These are phyloP conservation scores for Aleadryas rufinucha DNA, from an alignment of 2,113 vertebrate genomes.

Conservation along the genomic window DNA sequence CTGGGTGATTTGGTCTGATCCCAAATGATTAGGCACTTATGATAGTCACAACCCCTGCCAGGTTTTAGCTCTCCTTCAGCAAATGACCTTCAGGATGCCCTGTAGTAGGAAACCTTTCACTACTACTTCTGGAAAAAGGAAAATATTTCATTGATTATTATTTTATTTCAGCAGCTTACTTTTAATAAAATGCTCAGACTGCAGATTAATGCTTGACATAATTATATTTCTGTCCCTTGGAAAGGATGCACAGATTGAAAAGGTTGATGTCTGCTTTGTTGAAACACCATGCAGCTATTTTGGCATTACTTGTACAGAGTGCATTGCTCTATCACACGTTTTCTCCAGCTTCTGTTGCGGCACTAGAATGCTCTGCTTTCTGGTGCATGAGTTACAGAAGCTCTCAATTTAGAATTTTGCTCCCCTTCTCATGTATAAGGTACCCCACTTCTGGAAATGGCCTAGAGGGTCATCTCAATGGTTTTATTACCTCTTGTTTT, in stretches of 20 bases:
- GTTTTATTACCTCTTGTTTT: neutral
- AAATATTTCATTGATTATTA: neutral
- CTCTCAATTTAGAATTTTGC: neutral
- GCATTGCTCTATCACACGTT: neutral
- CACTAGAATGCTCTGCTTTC: neutral
- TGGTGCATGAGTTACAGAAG: neutral
- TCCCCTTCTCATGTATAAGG: neutral
- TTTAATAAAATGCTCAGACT: neutral
- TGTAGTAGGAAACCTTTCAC: neutral
- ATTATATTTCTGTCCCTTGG: neutral
- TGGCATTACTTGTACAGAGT: neutral
- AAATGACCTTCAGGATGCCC: neutral
- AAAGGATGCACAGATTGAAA: neutral
- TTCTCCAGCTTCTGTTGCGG: neutral
- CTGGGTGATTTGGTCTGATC: slow-evolving; percentile 4
- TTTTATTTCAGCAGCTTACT: neutral
- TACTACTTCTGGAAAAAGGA: neutral
- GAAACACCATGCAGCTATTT: neutral
- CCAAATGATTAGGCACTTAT: neutral
- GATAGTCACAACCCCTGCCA: neutral
- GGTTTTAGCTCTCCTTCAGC: neutral
- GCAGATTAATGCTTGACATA: neutral
- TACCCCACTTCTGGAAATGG: neutral
- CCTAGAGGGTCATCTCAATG: neutral
- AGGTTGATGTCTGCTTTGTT: neutral